Conservation (phyloP, 2,113 vertebrate species). For the Cavia porcellus region DNA sequence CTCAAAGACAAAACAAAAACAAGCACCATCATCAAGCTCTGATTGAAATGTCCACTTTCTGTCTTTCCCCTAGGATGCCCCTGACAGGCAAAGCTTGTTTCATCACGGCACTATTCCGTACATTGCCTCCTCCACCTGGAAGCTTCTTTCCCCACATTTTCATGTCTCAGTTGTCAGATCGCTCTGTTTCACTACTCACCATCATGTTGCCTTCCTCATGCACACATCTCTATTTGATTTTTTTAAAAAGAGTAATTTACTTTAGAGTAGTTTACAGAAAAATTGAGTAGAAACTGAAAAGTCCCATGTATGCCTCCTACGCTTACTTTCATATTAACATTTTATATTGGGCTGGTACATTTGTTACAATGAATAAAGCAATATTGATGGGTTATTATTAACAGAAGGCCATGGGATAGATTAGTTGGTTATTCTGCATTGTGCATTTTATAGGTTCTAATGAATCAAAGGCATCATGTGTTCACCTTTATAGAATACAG, state of each 20-base stretch:
- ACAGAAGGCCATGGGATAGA: background rate
- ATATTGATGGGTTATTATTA: background rate
- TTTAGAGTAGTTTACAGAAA: background rate
- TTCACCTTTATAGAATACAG: background rate
- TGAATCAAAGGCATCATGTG: background rate
- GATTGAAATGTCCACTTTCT: background rate
- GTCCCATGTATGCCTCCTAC: rapidly evolving
- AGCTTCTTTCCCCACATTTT: background rate
- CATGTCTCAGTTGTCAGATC: background rate
- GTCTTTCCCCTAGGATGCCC: background rate
- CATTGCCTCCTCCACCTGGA: rapidly evolving
- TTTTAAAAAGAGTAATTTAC: background rate
- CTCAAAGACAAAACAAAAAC: too few relatives aligned
- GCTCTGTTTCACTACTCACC: background rate
- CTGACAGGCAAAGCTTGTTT: background rate
- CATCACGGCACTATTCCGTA: background rate
- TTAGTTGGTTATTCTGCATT: background rate
- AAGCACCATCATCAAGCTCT: background rate
- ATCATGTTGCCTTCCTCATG: background rate
- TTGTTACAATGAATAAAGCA: background rate
- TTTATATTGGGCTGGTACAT: background rate
- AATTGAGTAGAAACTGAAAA: background rate
- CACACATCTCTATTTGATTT: background rate
- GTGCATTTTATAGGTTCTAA: background rate
- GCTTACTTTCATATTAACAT: background rate